Conservation (phyloP, 2,888 invertebrate genomes). For the Brenthis daphne region DNA sequence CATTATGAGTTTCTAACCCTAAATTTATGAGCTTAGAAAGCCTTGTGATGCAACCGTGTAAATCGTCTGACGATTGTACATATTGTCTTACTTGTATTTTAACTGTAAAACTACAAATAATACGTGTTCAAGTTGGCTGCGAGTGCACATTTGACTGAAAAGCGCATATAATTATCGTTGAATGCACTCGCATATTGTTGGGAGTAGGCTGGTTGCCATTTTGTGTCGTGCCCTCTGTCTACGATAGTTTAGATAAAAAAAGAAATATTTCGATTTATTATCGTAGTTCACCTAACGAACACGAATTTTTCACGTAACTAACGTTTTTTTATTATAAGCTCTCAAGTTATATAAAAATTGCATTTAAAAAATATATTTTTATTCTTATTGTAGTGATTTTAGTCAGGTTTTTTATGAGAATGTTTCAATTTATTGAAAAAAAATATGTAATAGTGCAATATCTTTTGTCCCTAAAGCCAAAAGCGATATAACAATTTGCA, state of each 20-base stretch:
- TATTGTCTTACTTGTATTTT: constrained; percentile 57
- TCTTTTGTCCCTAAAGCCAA: constrained; percentile 5
- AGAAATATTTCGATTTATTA: constrained; percentile 58
- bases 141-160: constrained; percentile 44
- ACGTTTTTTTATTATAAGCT: not conserved
- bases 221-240: constrained; percentile 77
- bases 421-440: not conserved
- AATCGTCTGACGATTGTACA: constrained; percentile 53
- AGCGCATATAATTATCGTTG: constrained; percentile 55
- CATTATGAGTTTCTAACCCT: constrained; percentile 63
- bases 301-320: constrained; percentile 10
- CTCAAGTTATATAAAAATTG: not conserved
- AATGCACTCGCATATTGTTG: constrained; percentile 78
- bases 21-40: constrained; percentile 62
- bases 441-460: not conserved
- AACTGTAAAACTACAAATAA: constrained; percentile 51
- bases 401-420: not conserved
- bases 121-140: constrained; percentile 55
- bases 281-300: constrained; percentile 12
- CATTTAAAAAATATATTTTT: not conserved
- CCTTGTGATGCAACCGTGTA: constrained; percentile 80
- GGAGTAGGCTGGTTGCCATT: constrained; percentile 76
- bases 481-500: constrained; percentile 12
- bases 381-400: not conserved
- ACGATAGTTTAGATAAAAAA: constrained; percentile 77